Evolutionary conservation across 2,888 invertebrate species (phyloP).

Genomic region (Archaeoteleia sp.): DNA sequence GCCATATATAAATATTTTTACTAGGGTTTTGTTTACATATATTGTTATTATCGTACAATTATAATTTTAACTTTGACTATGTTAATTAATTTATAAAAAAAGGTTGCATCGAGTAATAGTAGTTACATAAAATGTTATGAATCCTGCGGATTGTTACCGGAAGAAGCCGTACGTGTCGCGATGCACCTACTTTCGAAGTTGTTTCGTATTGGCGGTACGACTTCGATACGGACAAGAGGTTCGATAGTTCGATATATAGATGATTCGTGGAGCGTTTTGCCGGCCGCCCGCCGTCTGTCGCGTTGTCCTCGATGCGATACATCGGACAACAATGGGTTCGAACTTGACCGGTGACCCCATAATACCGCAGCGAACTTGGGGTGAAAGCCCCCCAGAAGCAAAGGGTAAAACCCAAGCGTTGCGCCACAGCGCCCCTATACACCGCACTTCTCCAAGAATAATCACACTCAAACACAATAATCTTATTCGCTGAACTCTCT

Average conservation of each 20-base stretch:
- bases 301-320: constrained; percentile 18
- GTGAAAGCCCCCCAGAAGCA: constrained; percentile 34
- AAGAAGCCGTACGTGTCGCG: constrained; percentile 10
- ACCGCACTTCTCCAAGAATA: constrained; percentile 11
- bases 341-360: constrained; percentile 55
- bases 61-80: no score
- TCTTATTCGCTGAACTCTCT: constrained; percentile 7
- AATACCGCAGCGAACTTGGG: constrained; percentile 41
- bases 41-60: no score
- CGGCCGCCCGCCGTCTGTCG: constrained; percentile 25
- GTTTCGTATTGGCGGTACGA: constrained; percentile 12
- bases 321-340: constrained; percentile 37
- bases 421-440: constrained; percentile 17
- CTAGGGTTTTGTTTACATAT: no score
- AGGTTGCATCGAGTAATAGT: no score
- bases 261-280: constrained; percentile 31
- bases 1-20: no score
- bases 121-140: no score
- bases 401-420: constrained; percentile 37
- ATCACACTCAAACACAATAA: constrained; percentile 34
- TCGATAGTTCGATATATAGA: constrained; percentile 31
- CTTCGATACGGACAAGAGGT: constrained; percentile 21
- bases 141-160: no score
- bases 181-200: constrained; percentile 10
- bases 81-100: no score